Evolutionary conservation across 2,888 invertebrate species (phyloP), one percentile per base, ranked within the genome.

Genomic region (Carabus problematicus): DNA sequence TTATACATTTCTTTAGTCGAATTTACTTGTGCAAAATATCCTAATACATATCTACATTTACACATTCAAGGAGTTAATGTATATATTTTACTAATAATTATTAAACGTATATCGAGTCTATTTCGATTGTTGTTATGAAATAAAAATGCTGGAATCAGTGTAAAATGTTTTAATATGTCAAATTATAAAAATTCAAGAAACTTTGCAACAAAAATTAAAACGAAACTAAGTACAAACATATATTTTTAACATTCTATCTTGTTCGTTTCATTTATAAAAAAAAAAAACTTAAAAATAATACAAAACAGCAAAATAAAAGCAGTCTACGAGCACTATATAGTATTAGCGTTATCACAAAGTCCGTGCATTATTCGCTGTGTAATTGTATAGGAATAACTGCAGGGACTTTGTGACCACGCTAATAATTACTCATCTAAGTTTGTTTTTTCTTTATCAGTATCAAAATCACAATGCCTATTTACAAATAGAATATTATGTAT

Each of bases 391-490:
- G 29, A 29, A 29, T 29, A 29, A 2, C 3, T 29, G 6, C 29
- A 29, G 29, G 29, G 29, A 29, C 2, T 29, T 29, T 29, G 29
- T 29, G 29, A 29, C 29, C 29, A 42, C 55, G 29, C 55, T 64
- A 64, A 64, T 52, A 45, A 60, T 16, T 56, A 42, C 42, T 62
- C 41, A 40, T 40, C 67, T 67, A 67, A 47, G 49, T 29, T n/a
- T n/a, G n/a, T n/a, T n/a, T n/a, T 6, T 29, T 29, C 2, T 29
- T 29, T 29, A 67, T 60, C 67, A 67, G 52, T 60, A 60, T 67
- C 39, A 60, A 67, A 60, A 67, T 67, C 67, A 67, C 67, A 67
- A 67, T 67, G 67, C 67, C 60, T 67, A 67, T 67, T 14, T 67
- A 67, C 67, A 67, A 29, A 29, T 29, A 29, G 40, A 40, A 8